Conservation (phyloP, 2,888 invertebrate species). For the Chloroclystis v-ata region DNA sequence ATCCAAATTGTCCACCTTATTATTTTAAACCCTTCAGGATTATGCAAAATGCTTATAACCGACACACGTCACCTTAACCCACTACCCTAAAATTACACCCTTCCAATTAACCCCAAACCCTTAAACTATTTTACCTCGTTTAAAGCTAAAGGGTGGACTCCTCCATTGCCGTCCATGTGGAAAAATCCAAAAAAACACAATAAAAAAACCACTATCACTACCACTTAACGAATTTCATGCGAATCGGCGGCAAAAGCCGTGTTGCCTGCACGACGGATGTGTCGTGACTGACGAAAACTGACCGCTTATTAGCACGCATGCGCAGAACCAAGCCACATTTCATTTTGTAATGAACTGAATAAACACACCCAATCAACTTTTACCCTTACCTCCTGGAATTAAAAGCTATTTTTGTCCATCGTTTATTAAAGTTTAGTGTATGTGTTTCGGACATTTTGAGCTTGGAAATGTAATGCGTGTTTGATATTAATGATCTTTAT, state of each 20-base stretch:
- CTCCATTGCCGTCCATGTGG: slow-evolving; percentile 14
- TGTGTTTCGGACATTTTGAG: slow-evolving; percentile 18
- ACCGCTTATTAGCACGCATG: slow-evolving; percentile 50
- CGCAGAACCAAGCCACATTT: slow-evolving; percentile 54
- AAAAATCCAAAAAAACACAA: slow-evolving; percentile 30
- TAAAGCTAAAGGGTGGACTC: slow-evolving; percentile 23
- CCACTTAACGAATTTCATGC: slow-evolving; percentile 52
- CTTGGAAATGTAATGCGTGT: slow-evolving; percentile 19
- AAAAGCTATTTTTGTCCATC: slow-evolving; percentile 29
- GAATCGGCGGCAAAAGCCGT: slow-evolving; percentile 42
- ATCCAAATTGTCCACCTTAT: background rate
- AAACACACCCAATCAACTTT: slow-evolving; percentile 25
- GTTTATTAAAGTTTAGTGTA: slow-evolving; percentile 14
- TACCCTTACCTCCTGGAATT: slow-evolving; percentile 19
- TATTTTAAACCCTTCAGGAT: background rate
- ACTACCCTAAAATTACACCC: slow-evolving; percentile 10
- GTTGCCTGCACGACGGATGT: slow-evolving; percentile 42
- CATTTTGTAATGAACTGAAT: slow-evolving; percentile 63
- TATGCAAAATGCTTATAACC: background rate
- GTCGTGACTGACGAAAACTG: slow-evolving; percentile 43
- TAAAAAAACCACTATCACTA: slow-evolving; percentile 46
- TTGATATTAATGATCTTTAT: slow-evolving; percentile 16
- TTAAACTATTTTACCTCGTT: slow-evolving; percentile 45
- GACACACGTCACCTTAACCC: slow-evolving; percentile 4
- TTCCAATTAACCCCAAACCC: slow-evolving; percentile 14